Evolutionary conservation across 2,113 vertebrate genomes (phyloP).

Genomic region (Hippocampus barbouri): DNA sequence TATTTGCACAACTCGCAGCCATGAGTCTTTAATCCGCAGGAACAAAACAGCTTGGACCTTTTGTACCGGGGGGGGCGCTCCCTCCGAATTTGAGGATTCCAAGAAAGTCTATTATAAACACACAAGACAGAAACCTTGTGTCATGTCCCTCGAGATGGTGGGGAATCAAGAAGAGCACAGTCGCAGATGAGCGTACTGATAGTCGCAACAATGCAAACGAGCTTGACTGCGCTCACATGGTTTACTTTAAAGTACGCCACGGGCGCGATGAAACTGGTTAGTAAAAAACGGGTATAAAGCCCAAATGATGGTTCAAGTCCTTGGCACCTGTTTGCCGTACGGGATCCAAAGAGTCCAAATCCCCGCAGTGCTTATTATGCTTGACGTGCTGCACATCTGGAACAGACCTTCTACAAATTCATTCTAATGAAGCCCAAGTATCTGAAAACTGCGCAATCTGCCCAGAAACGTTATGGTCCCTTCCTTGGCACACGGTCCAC

Average conservation of each 20-base stretch:
- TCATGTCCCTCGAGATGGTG: conserved; percentile 9
- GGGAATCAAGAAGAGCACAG: conserved; percentile 12
- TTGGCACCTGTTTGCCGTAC: conserved; percentile 34
- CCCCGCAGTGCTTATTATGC: conserved; percentile 21
- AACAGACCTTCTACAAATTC: not conserved
- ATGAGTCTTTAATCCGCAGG: conserved; percentile 3
- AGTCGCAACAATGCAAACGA: conserved; percentile 35
- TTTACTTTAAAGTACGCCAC: conserved; percentile 34
- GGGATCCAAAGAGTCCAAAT: conserved; percentile 3
- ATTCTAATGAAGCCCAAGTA: not conserved
- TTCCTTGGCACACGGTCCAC: too few species aligned
- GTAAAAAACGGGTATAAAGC: conserved; percentile 13
- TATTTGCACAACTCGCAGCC: conserved; percentile 8
- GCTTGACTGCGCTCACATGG: conserved; percentile 30
- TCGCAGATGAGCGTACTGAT: conserved; percentile 41
- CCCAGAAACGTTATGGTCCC: not conserved
- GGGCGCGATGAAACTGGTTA: conserved; percentile 45
- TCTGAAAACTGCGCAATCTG: not conserved
- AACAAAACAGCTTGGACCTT: not conserved
- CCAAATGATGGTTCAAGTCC: conserved; percentile 30
- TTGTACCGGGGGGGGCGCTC: not conserved
- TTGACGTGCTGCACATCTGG: conserved; percentile 39
- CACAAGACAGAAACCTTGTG: conserved; percentile 12
- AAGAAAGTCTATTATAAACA: not conserved
- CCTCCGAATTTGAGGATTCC: conserved; percentile 1